Conservation (phyloP, 2,888 invertebrate genomes). For the Altica lythri region DNA sequence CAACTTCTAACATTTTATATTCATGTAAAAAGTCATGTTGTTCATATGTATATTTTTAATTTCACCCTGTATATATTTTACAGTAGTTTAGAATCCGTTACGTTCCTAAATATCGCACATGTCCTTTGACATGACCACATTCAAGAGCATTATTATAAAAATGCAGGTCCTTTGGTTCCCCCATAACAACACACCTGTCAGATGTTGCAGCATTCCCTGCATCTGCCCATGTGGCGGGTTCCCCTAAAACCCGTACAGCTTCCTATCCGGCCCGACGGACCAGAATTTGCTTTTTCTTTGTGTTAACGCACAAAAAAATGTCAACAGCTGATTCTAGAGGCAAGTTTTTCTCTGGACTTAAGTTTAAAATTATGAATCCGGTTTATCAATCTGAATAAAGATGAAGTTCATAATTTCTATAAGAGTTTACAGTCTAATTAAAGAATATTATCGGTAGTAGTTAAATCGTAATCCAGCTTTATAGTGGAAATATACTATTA, state of each 20-base stretch:
- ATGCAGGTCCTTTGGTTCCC: conserved; percentile 33
- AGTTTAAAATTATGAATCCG: no score
- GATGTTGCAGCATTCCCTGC: conserved; percentile 3
- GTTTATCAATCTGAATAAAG: no score
- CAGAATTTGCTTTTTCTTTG: conserved; percentile 26
- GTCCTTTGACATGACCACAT: conserved; percentile 43
- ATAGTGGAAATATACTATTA: no score
- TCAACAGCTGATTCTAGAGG: conserved; percentile 31
- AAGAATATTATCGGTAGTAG: no score
- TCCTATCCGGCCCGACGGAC: conserved; percentile 14
- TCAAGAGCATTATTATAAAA: conserved; percentile 36
- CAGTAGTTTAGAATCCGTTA: conserved; percentile 38
- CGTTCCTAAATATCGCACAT: conserved; percentile 35
- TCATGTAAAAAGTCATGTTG: no score
- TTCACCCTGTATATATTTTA: conserved; percentile 4
- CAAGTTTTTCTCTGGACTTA: no score
- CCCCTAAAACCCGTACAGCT: neutral
- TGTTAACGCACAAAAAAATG: conserved; percentile 10
- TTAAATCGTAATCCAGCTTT: no score
- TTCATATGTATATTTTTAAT: neutral
- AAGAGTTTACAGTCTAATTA: no score
- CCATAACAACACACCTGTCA: conserved; percentile 31
- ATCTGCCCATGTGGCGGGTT: conserved; percentile 12
- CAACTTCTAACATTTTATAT: neutral
- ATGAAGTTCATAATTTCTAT: no score